These are phyloP conservation scores for Cyclophora albipunctata DNA, from an alignment of 2,888 invertebrate species.

Conservation along the genomic window DNA sequence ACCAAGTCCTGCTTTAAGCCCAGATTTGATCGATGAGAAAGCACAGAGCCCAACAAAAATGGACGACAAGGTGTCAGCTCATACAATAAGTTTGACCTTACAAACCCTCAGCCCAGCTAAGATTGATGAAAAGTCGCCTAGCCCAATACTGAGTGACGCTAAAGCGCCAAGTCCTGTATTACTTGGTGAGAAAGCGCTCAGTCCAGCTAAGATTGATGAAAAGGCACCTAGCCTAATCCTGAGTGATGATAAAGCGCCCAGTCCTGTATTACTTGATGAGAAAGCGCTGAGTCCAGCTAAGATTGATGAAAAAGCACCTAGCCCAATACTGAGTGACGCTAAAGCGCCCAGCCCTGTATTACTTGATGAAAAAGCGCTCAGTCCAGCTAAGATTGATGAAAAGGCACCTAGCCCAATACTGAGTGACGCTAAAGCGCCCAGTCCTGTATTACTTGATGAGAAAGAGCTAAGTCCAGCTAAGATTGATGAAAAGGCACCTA, in stretches of 20 bases:
- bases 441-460: slow-evolving; percentile 3
- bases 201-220: slow-evolving; percentile 1
- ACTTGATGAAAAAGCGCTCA: background rate
- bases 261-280: background rate
- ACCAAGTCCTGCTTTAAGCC: background rate
- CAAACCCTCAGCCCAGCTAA: slow-evolving; percentile 4
- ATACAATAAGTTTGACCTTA: slow-evolving; percentile 5
- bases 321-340: slow-evolving; percentile 1
- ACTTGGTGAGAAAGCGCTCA: slow-evolving; percentile 5
- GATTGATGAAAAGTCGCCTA: background rate
- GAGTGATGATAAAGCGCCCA: slow-evolving; percentile 6
- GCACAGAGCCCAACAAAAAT: slow-evolving; percentile 1
- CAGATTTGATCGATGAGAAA: background rate
- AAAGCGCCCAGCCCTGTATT: background rate
- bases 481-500: background rate
- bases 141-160: slow-evolving; percentile 1
- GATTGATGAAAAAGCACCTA: slow-evolving; percentile 6
- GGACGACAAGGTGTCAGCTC: background rate
- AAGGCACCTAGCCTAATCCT: slow-evolving; percentile 6
- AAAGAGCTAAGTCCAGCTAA: slow-evolving; percentile 6
- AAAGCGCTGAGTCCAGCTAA: slow-evolving; percentile 8
- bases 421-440: background rate
- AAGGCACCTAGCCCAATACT: slow-evolving; percentile 2
- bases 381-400: background rate
- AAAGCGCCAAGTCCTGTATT: slow-evolving; percentile 2